Percentiles rank a stretch among this genome's conserved stretches.
phyloP scores from a whole-genome alignment of 2,888 invertebrate species.

The Ariolimax columbianus region DNA sequence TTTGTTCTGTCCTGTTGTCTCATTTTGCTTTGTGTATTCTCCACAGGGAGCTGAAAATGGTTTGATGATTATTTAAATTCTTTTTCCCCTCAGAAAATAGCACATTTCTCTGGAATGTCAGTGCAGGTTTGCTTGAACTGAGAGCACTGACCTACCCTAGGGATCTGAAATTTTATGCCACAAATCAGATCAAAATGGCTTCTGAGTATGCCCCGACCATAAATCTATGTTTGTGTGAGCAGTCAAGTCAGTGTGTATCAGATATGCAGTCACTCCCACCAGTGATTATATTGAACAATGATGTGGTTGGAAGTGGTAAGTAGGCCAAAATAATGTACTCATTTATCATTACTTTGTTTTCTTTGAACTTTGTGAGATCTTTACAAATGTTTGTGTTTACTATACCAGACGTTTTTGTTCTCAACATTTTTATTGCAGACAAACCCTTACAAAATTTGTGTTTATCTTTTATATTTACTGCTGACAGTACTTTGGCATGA shows the following conservation, averaged over 20 bases:
- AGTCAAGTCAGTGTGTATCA: not conserved
- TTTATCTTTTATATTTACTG: too few species aligned
- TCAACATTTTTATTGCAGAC: too few species aligned
- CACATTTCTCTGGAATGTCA: slow-evolving; percentile 34
- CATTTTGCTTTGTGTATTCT: too few species aligned
- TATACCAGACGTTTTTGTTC: too few species aligned
- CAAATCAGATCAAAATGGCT: not conserved
- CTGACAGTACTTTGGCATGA: too few species aligned
- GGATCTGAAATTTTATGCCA: slow-evolving; percentile 20
- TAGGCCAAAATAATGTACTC: not conserved
- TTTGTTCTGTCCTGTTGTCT: too few species aligned
- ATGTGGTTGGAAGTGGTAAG: not conserved
- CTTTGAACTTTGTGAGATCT: not conserved
- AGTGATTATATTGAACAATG: not conserved
- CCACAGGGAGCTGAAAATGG: too few species aligned
- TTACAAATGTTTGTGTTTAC: too few species aligned
- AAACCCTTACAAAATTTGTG: too few species aligned
- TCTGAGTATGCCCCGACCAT: slow-evolving; percentile 9
- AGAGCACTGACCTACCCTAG: slow-evolving; percentile 1
- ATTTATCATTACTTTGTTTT: not conserved
- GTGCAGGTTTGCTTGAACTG: not conserved
- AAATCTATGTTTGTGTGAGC: slow-evolving; percentile 22
- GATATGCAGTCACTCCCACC: not conserved
- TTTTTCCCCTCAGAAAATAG: not conserved
- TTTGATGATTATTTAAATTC: too few species aligned